Evolutionary conservation across 2,113 vertebrate genomes (phyloP), one percentile per base, ranked within the genome.

Genomic region (Dunckerocampus dactyliophorus): DNA sequence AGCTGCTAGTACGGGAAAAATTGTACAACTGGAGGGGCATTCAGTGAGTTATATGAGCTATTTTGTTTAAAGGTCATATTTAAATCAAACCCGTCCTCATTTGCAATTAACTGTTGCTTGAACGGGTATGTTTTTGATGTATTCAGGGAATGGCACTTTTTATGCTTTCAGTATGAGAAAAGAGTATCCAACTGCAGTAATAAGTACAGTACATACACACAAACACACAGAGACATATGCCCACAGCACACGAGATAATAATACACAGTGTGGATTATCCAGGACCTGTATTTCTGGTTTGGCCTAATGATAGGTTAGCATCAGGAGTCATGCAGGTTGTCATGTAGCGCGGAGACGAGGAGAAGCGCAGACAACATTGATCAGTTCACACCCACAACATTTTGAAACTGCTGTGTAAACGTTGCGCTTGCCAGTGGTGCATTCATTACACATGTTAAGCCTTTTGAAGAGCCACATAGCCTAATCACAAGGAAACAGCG

Each of bases 261-360:
- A 39, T 21, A 21, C 34, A 56, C 19, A 48, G 53, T 68, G 39
- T 21, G 56, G 69, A 81, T 85, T 75, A 81, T 63, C 52, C 62
- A 57, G 79, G 74, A 87, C 84, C 85, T 69, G 83, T 83, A 77
- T 85, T 88, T 86, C 85, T 78, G 77, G 87, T 89, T 85, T 76
- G 65, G 60, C 62, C 71, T 79, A 76, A 80, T 76, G 70, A 78
- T 69, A 83, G 74, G n/a, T 69, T 74, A 76, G 65, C 71, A 62
- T 79, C 79, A 77, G 42, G 72, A 80, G 69, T 77, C 72, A 49
- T 64, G 51, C 50, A 70, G 76, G 60, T 51, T 49, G 43, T 48
- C 67, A 37, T 24, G 72, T 8, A 24, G 50, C n/a, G 20, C 71
- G 67, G 37, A 71, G 52, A 68, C 16, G 47, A 72, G 3, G 15